Evolutionary conservation across 1,140 invertebrate genomes (phyloP).

Genomic region (Hyposmocoma kahamanoa): DNA sequence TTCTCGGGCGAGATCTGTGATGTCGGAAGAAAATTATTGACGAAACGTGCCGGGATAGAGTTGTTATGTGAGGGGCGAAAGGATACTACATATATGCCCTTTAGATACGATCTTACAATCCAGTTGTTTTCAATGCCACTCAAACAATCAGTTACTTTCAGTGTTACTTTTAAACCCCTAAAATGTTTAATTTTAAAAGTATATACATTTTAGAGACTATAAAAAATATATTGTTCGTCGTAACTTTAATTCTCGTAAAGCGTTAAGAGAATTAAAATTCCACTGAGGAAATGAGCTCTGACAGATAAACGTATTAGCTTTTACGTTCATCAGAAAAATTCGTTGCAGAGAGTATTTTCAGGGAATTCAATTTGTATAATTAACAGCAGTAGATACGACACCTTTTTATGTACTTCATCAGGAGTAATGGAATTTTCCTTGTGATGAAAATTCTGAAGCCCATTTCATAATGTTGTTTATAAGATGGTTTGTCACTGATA

Average conservation of each 20-base stretch:
- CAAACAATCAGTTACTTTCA: conserved; percentile 27
- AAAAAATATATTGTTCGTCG: conserved; percentile 48
- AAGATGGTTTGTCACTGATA: no score
- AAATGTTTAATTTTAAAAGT: conserved; percentile 26
- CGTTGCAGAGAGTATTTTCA: conserved; percentile 16
- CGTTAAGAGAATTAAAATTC: conserved; percentile 55
- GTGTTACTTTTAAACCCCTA: conserved; percentile 15
- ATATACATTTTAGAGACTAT: conserved; percentile 30
- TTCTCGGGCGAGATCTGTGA: conserved; percentile 61
- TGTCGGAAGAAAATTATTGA: conserved; percentile 70
- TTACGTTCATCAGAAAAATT: conserved; percentile 33
- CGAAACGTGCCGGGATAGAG: conserved; percentile 59
- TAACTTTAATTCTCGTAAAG: conserved; percentile 48
- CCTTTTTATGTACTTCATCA: no score
- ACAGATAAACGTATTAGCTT: conserved; percentile 55
- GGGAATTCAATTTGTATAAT: neutral
- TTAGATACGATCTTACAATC: conserved; percentile 28
- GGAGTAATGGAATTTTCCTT: no score
- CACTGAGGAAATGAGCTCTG: conserved; percentile 43
- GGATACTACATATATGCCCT: conserved; percentile 28
- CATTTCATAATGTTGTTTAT: no score
- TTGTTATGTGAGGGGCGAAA: conserved; percentile 23
- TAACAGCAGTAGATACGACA: neutral
- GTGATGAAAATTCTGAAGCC: no score
- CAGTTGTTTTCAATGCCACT: conserved; percentile 34